These are phyloP conservation scores for Enhydra lutris DNA, from an alignment of 2,113 vertebrate genomes.

Conservation along the genomic window DNA sequence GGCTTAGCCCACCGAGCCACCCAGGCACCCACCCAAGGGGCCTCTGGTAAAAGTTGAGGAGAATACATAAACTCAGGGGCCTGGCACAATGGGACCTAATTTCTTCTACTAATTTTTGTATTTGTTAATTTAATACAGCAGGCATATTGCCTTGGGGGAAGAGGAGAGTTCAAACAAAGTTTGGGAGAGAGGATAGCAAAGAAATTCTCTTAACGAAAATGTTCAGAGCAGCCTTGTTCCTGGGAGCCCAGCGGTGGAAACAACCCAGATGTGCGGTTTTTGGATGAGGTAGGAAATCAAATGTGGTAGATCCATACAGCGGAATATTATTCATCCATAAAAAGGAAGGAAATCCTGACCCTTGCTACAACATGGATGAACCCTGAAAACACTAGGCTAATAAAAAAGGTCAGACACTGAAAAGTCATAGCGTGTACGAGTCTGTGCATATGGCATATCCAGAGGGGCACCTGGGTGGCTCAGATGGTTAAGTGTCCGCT, in stretches of 20 bases:
- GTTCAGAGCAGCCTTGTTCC: neutral
- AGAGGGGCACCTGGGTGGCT: no score
- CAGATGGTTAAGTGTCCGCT: neutral
- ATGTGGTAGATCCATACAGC: fast-evolving
- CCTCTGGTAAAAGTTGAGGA: neutral
- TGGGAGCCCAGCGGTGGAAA: neutral
- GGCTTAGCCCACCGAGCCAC: no score
- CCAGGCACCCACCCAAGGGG: no score
- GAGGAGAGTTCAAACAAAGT: neutral
- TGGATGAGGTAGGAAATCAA: neutral
- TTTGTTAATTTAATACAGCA: neutral
- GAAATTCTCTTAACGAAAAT: no score
- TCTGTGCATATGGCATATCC: no score
- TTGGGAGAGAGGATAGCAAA: no score
- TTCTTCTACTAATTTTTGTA: neutral
- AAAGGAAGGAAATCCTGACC: neutral
- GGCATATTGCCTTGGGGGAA: neutral
- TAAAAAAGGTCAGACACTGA: neutral
- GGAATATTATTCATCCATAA: neutral
- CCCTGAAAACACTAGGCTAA: neutral
- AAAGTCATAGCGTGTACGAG: neutral
- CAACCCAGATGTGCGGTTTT: neutral
- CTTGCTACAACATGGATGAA: neutral
- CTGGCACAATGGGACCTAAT: neutral
- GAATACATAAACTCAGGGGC: neutral